Base-by-base conservation (phyloP, 2,888 invertebrate genomes). In the Opisthograptis luteolata region DNA sequence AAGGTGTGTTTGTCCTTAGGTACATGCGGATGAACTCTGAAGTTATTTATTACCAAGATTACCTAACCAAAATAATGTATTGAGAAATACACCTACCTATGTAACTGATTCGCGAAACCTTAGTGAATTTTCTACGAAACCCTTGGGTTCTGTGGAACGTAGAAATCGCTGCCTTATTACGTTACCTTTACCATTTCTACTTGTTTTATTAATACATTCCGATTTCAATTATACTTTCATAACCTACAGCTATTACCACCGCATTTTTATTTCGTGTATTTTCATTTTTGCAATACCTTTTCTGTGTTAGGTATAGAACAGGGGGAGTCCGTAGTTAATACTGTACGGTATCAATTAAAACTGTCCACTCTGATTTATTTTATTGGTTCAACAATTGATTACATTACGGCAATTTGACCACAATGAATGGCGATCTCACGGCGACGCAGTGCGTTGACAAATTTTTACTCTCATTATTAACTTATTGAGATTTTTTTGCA, bases 371-470 rank as follows among this genome's bases (percentile, higher is more conserved):
- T 90, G 89, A 90, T 89, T 90, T 89, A 90, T 89, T 88, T 89
- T 88, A 90, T 88, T 85, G 89, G 84, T 84, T 81, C 75, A 70
- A 76, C 83, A 90, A 90, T 89, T 88, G 88, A 90, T 90, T 89
- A 87, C 88, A 89, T 89, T 87, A 89, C 88, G 85, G 80, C 82
- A 84, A 89, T 88, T 87, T 87, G 87, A 81, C 88, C 87, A 70
- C 86, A 88, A 85, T 83, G 78, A 82, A 87, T 87, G 84, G 77
- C 61, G 70, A 70, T 73, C 78, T 80, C 79, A 77, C 72, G 74
- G 73, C 67, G 68, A 64, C 70, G 79, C 73, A 75, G 44, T 79
- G 78, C 76, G 74, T 71, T 79, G 63, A 75, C 79, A 79, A 41
- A 32, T 27, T 24, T 22, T 34, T 24, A 10, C 22, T 43, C 40